phyloP scores from a whole-genome alignment of 37 sponge, comb jelly and placozoan genomes.

The Ianthella basta region DNA sequence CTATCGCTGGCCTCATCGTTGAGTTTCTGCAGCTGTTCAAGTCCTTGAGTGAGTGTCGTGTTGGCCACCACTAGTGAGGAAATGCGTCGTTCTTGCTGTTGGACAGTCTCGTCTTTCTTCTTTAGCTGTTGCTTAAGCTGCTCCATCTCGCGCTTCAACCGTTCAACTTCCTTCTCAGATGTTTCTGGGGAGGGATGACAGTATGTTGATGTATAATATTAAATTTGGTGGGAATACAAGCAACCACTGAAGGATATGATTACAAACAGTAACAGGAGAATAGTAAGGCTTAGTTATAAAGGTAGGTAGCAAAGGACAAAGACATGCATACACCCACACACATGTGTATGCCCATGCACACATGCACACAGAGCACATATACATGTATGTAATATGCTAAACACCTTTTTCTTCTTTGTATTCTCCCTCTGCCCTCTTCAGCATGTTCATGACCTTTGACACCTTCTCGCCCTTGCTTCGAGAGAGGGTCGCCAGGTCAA shows the following conservation, averaged over 20 bases:
- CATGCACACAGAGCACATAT: neutral
- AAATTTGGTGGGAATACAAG: too few species aligned
- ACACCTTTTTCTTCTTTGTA: slow-evolving; percentile 15
- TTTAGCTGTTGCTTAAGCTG: slow-evolving; percentile 41
- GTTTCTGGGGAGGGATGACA: neutral
- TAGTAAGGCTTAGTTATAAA: too few species aligned
- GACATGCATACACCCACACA: too few species aligned
- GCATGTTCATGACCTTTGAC: neutral
- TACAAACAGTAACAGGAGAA: too few species aligned
- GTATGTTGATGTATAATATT: too few species aligned
- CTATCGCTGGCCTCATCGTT: slow-evolving; percentile 18
- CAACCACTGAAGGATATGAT: too few species aligned
- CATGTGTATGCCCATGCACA: neutral
- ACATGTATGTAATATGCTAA: neutral
- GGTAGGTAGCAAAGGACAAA: too few species aligned
- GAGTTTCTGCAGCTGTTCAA: slow-evolving; percentile 42
- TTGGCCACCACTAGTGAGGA: slow-evolving; percentile 58
- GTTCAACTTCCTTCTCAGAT: slow-evolving; percentile 50
- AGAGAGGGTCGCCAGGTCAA: neutral
- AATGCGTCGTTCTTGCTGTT: slow-evolving; percentile 49
- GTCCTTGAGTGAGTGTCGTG: slow-evolving; percentile 56
- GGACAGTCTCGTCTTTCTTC: slow-evolving; percentile 60
- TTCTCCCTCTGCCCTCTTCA: slow-evolving; percentile 13
- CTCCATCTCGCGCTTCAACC: slow-evolving; percentile 39
- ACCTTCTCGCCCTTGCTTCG: slow-evolving; percentile 21